phyloP scores from a whole-genome alignment of 2,113 vertebrate species.

The Mus musculus region DNA sequence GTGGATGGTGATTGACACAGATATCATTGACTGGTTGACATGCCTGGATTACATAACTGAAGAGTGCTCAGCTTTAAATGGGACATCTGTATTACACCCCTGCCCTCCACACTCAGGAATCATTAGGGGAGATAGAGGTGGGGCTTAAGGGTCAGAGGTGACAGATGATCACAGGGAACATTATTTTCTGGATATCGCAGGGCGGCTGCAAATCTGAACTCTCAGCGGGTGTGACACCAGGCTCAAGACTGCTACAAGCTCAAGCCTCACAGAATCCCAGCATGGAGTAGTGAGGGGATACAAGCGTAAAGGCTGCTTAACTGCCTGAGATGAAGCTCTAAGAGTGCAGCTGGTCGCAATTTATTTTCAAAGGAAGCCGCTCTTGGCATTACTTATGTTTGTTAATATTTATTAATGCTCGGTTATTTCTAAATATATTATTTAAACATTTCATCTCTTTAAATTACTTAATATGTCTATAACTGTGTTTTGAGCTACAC shows the following conservation, averaged over 20 bases:
- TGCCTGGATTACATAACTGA: neutral
- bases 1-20: neutral
- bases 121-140: neutral
- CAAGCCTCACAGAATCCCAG: neutral
- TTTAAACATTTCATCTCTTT: slow-evolving; percentile 46
- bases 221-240: neutral
- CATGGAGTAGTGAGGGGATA: neutral
- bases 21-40: neutral
- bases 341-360: neutral
- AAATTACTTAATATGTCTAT: slow-evolving; percentile 15
- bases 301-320: neutral
- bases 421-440: slow-evolving; percentile 39
- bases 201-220: neutral
- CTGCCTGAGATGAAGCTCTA: neutral
- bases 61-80: neutral
- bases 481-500: slow-evolving; percentile 45
- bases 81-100: too few relatives aligned
- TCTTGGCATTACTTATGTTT: neutral
- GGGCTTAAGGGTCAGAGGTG: neutral
- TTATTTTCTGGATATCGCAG: neutral
- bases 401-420: slow-evolving; percentile 56
- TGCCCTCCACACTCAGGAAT: neutral
- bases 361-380: slow-evolving; percentile 2
- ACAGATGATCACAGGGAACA: neutral
- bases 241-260: neutral